Base-by-base conservation (phyloP, 2,888 invertebrate genomes). In the Cylloceria caligata region DNA sequence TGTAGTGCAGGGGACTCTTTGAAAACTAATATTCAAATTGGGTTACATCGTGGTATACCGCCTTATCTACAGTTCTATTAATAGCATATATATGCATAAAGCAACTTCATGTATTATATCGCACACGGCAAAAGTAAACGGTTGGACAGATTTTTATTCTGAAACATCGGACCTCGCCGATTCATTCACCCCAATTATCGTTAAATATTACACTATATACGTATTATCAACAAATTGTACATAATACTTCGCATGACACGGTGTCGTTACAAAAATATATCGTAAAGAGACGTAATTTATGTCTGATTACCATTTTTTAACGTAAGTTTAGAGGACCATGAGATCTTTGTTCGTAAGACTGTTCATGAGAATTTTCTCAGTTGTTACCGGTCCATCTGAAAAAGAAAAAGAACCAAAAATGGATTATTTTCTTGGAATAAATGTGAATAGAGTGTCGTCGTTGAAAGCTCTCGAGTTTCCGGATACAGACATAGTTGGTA, bases 401-500 rank as follows among this genome's bases (percentile, higher is more conserved):
- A 34, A 47, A 69, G 52, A 36, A 68, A 13, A 34, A 45, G 1
- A 16, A 2, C n/a, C n/a, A n/a, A 1, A n/a, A 16, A 45, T 36
- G 16, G n/a, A n/a, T n/a, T n/a, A n/a, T n/a, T n/a, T n/a, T n/a
- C 19, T 11, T 9, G 2, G 1, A 21, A 6, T n/a, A 52, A 3
- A 3, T 7, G 11, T 11, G 52, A 7, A 11, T 1, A 24, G 6
- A 34, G 30, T n/a, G 60, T 16, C 19, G 19, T 34, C 57, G 16
- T 3, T 34, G 5, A 2, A n/a, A 68, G n/a, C 24, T 76, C 62
- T n/a, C 11, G 30, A 30, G 36, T 42, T 19, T 11, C 34, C 34
- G 77, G 64, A 21, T 77, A 91, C 93, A 91, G 93, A 96, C 96
- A 93, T 86, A 96, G 93, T 65, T 93, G 93, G 84, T 94, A 93